Base-by-base conservation (phyloP, 2,797 vertebrate species). In the Catamblyrhynchus diadema region DNA sequence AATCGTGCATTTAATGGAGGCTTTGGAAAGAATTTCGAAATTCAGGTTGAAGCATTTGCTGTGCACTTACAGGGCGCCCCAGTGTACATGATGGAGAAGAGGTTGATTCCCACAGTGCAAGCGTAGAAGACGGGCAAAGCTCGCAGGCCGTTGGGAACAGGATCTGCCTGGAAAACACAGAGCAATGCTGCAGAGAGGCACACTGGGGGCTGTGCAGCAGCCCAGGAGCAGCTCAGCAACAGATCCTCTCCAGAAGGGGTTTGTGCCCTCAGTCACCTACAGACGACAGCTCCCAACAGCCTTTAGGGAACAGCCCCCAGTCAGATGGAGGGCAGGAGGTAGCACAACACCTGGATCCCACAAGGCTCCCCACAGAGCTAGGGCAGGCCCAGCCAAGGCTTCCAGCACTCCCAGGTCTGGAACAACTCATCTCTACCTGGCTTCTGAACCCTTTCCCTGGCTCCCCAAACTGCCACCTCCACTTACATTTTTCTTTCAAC, bases 51-150 rank as follows among this genome's bases (percentile, higher is more conserved):
- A 81, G 85, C 71, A 37, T 93, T 86, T 85, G 47, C 56, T 57
- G 57, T 51, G 37, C 96, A 98, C 99, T 99, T 98, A 99, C 99
- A 39, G 39, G 99, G 99, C 1, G 99, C 98, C 73, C 99, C 99
- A 4, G 98, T 99, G 81, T 98, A 99, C 98, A 99, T 98, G 97
- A 99, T 99, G 93, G 99, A 99, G 97, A 99, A 99, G 53, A 99
- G 97, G 97, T 99, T 99, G 97, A 99, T 98, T 45, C 98, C 98
- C 97, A 99, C 96, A 0, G 99, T 99, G 93, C 99, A 98, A 71
- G 98, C 99, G 30, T 99, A 99, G 98, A 99, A 99, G 93, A 99
- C 4, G 0, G 99, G 99, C 85, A 99, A 96, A 60, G 99, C 99
- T 97, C 98, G 98, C 86, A 99, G 97, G 81, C 99, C 99, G 3